A percentile compares a stretch with the other conserved stretches of the same genome.
Conservation (phyloP, 2,888 invertebrate species). For the Hirtodrosophila histrioides region DNA sequence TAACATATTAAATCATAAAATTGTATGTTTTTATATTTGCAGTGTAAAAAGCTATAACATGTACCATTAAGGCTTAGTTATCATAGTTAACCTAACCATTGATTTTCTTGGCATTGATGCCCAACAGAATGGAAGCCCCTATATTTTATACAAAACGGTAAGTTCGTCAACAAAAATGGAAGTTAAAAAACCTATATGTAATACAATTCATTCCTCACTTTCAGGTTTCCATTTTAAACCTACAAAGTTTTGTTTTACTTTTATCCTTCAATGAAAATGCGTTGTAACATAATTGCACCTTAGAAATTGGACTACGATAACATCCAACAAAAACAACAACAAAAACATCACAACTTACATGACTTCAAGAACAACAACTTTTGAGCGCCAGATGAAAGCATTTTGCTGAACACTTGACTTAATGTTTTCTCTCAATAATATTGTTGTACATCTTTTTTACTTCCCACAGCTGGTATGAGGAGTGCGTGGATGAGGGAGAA, state of each 20-base stretch:
- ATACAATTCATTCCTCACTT: background rate
- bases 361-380: slow-evolving; percentile 15
- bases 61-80: slow-evolving; percentile 74
- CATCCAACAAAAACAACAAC: slow-evolving; percentile 28
- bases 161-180: slow-evolving; percentile 14
- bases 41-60: slow-evolving; percentile 76
- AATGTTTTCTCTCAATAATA: slow-evolving; percentile 67
- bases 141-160: slow-evolving; percentile 77
- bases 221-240: slow-evolving; percentile 67
- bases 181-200: background rate
- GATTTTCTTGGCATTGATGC: slow-evolving; percentile 71
- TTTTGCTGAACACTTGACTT: slow-evolving; percentile 55
- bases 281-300: slow-evolving; percentile 46
- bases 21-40: slow-evolving; percentile 53
- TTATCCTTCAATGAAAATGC: slow-evolving; percentile 22
- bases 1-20: background rate
- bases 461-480: slow-evolving; percentile 72
- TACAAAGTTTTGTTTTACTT: slow-evolving; percentile 55
- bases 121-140: slow-evolving; percentile 61
- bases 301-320: slow-evolving; percentile 46
- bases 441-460: slow-evolving; percentile 77
- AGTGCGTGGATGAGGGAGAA: slow-evolving; percentile 43
- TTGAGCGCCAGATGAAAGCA: slow-evolving; percentile 44
- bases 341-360: slow-evolving; percentile 36
- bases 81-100: slow-evolving; percentile 71